Base-by-base conservation (phyloP, 2,888 invertebrate genomes). In the Diplazon laetatorius region DNA sequence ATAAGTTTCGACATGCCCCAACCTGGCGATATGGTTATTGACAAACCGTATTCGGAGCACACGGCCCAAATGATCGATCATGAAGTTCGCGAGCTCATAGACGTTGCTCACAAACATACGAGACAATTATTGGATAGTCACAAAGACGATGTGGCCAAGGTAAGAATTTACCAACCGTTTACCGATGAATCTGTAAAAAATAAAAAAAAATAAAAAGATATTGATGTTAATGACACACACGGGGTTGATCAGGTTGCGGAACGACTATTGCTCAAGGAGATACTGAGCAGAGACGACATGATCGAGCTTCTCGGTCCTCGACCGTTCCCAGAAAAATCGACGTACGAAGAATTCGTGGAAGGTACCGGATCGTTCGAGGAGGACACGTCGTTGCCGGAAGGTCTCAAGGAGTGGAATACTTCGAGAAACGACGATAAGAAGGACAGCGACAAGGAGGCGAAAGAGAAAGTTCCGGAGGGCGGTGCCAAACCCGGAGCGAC, bases 311-410 rank as follows among this genome's bases (percentile, higher is more conserved):
- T 99, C 57, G 99, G 99, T 0, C 93, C 94, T 25, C 93, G 99
- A 83, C 99, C 99, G 0, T 99, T 99, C 94, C 96, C 96, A 10
- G 99, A 99, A 91, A 99, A 99, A 92, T 98, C 99, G 12, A 99
- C 99, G 9, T 99, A 99, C 88, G 99, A 99, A 91, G 97, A 99
- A 89, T 99, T 99, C 91, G 99, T 99, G 0, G 99, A 98, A 91
- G 98, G 98, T 1, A 98, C 98, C 0, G 99, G 99, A 1, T 98
- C 99, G 0, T 95, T 99, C 86, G 99, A 99, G 82, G 99, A 99
- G 91, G 97, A 99, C 87, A 98, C 98, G 0, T 92, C 95, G 0
- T 93, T 99, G 84, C 99, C 99, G 0, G 97, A 98, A 92, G 99
- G 99, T 69, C 93, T 99, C 25, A 96, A 97, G 89, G 96, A 96